Conservation (phyloP, 2,113 vertebrate species). For the Nothoprocta pentlandii region DNA sequence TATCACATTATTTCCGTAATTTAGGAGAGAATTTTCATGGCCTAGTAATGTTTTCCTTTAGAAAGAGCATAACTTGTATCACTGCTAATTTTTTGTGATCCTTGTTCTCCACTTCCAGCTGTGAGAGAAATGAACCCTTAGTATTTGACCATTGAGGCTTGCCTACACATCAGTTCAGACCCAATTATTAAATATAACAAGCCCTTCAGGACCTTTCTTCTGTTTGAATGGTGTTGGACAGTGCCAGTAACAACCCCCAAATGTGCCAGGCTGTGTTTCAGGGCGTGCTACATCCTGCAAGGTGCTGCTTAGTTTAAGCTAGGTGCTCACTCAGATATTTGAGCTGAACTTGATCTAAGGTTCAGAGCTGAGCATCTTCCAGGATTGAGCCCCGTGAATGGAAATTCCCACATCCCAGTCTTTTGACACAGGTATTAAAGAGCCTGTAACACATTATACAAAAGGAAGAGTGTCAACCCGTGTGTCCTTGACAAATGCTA, state of each 20-base stretch:
- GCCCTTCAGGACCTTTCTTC: neutral
- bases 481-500: conserved; percentile 51
- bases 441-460: conserved; percentile 36
- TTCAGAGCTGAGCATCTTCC: conserved; percentile 24
- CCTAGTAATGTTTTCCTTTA: neutral
- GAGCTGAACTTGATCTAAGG: neutral
- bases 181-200: neutral
- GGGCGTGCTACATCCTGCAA: neutral
- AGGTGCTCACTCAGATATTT: neutral
- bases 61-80: neutral
- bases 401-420: conserved; percentile 33
- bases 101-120: neutral
- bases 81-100: neutral
- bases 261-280: neutral
- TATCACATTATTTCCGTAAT: neutral
- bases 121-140: neutral
- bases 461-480: conserved; percentile 36
- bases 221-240: neutral
- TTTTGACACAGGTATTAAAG: conserved; percentile 31
- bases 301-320: neutral
- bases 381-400: neutral
- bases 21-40: neutral
- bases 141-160: neutral
- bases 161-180: neutral
- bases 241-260: neutral